Base-by-base conservation (phyloP, 2,888 invertebrate genomes). In the Callyntrura guangdongensis region DNA sequence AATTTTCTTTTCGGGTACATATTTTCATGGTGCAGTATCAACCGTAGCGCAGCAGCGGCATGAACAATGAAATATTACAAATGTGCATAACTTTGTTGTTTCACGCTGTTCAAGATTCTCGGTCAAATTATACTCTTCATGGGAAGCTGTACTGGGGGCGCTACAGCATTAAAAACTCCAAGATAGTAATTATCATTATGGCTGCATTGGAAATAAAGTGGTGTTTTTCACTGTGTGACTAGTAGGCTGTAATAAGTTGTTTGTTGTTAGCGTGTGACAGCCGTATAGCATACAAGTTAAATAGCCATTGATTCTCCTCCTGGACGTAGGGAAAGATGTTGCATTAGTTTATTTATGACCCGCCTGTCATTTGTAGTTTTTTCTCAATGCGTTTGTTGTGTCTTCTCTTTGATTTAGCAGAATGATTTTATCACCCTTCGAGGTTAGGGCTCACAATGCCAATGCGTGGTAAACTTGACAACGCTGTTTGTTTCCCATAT, bases 21-120 rank as follows among this genome's bases (percentile, higher is more conserved):
- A 36, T 36, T 36, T 36, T 36, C 36, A 36, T 36, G 36, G 36
- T 6, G 36, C 3, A 36, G 36, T 36, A 36, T 36, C 6, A 36
- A 36, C 25, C 69, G 36, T 61, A 17, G n/a, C 61, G 12, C 53
- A 36, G 53, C 25, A 49, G 53, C 81, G 59, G 61, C 47, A 20
- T 59, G 59, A 27, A 25, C 49, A 77, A 77, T 77, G 77, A 77
- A 77, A 53, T 77, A 49, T 77, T 53, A 77, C 49, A 1, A 14
- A 77, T 53, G 77, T 61, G 11, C 36, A 81, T 81, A 61, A 59
- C 81, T 59, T 81, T 81, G 61, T 56, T 79, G 59, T 11, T 59
- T 59, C 81, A 81, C 61, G 81, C 81, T 81, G 81, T 45, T 81
- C 81, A 81, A 61, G 59, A 59, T 81, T 81, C 81, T 61, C 81